phyloP scores from a whole-genome alignment of 2,113 vertebrate species.

The Pontoporia blainvillei region DNA sequence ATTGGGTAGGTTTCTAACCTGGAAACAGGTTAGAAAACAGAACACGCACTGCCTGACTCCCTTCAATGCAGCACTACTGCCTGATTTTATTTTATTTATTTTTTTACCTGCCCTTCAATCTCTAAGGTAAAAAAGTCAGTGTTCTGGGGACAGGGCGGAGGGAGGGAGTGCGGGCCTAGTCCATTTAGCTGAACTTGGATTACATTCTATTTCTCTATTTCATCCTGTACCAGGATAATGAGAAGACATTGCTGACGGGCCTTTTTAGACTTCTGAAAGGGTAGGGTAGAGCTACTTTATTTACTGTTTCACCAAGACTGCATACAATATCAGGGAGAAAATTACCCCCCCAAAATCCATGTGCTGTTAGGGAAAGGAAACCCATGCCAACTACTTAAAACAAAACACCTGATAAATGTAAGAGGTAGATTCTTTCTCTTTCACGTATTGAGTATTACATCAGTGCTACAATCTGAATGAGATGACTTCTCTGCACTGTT shows the following conservation, averaged over 20 bases:
- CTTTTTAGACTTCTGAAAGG: background rate
- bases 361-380: background rate
- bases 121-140: background rate
- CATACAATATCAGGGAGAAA: background rate
- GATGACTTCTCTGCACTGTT: background rate
- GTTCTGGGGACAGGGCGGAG: rapidly evolving
- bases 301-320: background rate
- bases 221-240: background rate
- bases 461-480: background rate
- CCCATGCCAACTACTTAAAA: background rate
- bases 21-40: background rate
- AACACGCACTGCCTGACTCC: background rate
- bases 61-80: background rate
- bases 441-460: background rate
- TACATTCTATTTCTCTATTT: background rate
- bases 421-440: background rate
- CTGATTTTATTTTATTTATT: background rate
- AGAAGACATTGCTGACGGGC: background rate
- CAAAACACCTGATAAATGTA: background rate
- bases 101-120: background rate
- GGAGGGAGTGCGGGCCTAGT: background rate
- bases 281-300: background rate
- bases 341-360: background rate
- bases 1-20: background rate
- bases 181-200: background rate